phyloP scores from a whole-genome alignment of 2,797 vertebrate species.

The Phataginus tricuspis region DNA sequence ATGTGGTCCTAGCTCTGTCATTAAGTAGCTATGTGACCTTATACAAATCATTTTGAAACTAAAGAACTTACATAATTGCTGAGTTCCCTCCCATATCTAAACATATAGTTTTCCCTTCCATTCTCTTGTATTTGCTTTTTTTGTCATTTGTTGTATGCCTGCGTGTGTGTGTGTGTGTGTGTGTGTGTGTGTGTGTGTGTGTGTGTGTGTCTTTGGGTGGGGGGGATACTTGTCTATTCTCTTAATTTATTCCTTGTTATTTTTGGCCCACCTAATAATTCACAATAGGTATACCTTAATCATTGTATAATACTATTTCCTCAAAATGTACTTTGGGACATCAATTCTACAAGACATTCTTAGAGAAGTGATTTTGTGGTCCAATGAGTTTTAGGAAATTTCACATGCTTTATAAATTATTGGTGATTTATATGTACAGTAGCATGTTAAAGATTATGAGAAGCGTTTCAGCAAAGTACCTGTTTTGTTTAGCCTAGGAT shows the following conservation, averaged over 20 bases:
- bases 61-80: background rate
- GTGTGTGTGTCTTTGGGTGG: no score
- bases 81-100: background rate
- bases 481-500: background rate
- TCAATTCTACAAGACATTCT: background rate
- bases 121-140: background rate
- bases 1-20: background rate
- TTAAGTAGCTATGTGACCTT: background rate
- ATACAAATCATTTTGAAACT: background rate
- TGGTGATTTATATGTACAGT: background rate
- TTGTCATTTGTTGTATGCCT: background rate
- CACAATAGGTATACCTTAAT: background rate
- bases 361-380: background rate
- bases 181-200: background rate
- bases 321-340: background rate
- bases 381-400: background rate
- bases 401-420: background rate
- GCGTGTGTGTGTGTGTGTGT: background rate
- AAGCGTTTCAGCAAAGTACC: background rate
- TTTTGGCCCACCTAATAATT: background rate
- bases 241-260: background rate
- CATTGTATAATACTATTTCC: background rate
- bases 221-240: background rate
- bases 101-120: background rate
- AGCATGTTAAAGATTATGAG: background rate